Evolutionary conservation across 2,797 vertebrate genomes (phyloP).

Genomic region (Chelidonichthys spinosus): DNA sequence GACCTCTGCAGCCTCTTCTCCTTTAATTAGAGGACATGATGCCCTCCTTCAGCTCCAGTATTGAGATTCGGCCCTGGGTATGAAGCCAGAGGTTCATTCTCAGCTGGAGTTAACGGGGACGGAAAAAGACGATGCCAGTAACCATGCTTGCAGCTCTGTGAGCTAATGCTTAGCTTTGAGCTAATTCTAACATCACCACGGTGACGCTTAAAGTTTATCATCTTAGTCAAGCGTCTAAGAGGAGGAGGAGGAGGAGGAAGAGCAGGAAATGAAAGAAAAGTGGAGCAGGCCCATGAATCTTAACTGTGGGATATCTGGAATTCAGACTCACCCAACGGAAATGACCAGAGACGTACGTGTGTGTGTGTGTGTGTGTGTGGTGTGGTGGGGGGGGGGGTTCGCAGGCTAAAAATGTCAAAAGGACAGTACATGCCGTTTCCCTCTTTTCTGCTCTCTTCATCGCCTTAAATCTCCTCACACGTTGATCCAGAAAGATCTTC

Average conservation of each 20-base stretch:
- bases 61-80: too few relatives aligned
- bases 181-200: background rate
- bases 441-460: slow-evolving; percentile 27
- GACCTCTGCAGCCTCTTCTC: slow-evolving; percentile 13
- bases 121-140: background rate
- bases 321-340: slow-evolving; percentile 67
- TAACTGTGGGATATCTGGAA: slow-evolving; percentile 71
- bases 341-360: slow-evolving; percentile 52
- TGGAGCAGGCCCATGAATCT: slow-evolving; percentile 55
- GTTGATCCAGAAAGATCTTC: background rate
- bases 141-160: background rate
- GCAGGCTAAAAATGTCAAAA: slow-evolving; percentile 41
- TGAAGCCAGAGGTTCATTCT: slow-evolving; percentile 1
- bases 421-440: slow-evolving; percentile 44
- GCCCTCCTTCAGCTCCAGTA: background rate
- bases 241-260: slow-evolving; percentile 44
- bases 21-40: background rate
- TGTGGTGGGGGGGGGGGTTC: background rate
- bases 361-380: background rate
- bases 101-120: background rate
- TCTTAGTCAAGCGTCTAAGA: background rate
- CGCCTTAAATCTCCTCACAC: too few relatives aligned
- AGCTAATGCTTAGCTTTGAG: background rate
- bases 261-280: background rate
- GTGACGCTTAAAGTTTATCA: background rate